Evolutionary conservation across 2,888 invertebrate genomes (phyloP).

Genomic region (Merodon equestris): DNA sequence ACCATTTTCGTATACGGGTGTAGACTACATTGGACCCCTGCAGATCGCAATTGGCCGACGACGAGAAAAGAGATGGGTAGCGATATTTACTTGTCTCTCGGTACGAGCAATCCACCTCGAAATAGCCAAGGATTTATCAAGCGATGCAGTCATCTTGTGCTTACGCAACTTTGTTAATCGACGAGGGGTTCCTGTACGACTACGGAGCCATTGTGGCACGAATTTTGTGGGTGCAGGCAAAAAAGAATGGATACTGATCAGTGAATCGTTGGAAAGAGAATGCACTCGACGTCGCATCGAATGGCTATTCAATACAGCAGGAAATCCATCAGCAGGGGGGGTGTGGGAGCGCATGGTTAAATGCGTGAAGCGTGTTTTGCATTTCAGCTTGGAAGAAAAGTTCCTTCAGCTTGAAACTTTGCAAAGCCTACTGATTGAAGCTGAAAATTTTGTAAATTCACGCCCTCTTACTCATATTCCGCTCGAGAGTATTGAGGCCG

Average conservation of each 20-base stretch:
- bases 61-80: conserved; percentile 63
- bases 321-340: conserved; percentile 57
- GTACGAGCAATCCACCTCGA: conserved; percentile 52
- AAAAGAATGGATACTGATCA: conserved; percentile 15
- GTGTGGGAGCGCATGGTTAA: conserved; percentile 56
- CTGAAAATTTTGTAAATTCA: conserved; percentile 57
- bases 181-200: conserved; percentile 38
- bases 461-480: conserved; percentile 50
- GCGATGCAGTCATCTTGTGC: conserved; percentile 44
- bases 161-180: conserved; percentile 50
- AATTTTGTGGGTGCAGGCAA: conserved; percentile 41
- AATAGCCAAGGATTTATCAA: conserved; percentile 44
- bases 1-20: conserved; percentile 65
- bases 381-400: conserved; percentile 54
- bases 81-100: conserved; percentile 46
- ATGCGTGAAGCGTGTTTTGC: conserved; percentile 42
- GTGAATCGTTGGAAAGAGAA: conserved; percentile 24
- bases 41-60: conserved; percentile 56
- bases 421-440: conserved; percentile 55
- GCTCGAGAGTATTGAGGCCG: conserved; percentile 15
- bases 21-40: conserved; percentile 69
- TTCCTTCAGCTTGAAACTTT: conserved; percentile 50
- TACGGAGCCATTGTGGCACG: conserved; percentile 31
- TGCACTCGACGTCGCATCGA: conserved; percentile 41
- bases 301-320: conserved; percentile 61